Base-by-base conservation (phyloP, 2,888 invertebrate species). In the Chymomyza procnemis region DNA sequence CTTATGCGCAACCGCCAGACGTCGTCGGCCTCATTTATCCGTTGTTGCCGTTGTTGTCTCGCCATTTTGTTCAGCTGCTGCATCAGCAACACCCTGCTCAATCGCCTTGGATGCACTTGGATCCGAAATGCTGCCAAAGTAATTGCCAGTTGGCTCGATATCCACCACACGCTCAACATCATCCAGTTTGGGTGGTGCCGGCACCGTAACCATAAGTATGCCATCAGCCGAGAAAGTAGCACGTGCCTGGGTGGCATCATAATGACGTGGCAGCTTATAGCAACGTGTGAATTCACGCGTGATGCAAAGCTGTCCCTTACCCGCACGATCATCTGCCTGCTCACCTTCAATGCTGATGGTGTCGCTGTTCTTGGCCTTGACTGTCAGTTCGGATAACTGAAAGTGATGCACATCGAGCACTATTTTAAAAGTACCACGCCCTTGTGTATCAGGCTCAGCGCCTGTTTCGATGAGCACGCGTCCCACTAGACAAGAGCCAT, bases 351-450 rank as follows among this genome's bases (percentile, higher is more conserved):
- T 74, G 34, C 89, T 75, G 54, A 91, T 78, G 18, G 85, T 84
- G 59, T 90, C 90, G 54, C 78, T 88, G 59, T 90, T 86, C 67
- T 85, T 88, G 4, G 89, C 89, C 76, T 88, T 90, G 6, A 90
- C 76, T 1, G 79, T 78, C 34, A 90, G 76, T 73, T 90, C 90
- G 48, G 86, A 77, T 22, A 78, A 78, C 62, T 84, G 88, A 52
- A 90, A 90, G 67, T 89, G 89, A 66, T 88, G 89, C 50, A 89
- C 89, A 76, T 90, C 90, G 41, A 90, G 77, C 26, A 90, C 75
- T 52, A 90, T 88, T 64, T 88, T 88, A 66, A 88, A 90, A 6
- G 89, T 88, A 62, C 90, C 89, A 18, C 88, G 87, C 3, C 90
- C 88, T 46, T 74, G 63, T 8, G 85, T 79, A 8, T 88, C 86